Evolutionary conservation across 2,888 invertebrate genomes (phyloP).

Genomic region (Xanthorhoe spadicearia): DNA sequence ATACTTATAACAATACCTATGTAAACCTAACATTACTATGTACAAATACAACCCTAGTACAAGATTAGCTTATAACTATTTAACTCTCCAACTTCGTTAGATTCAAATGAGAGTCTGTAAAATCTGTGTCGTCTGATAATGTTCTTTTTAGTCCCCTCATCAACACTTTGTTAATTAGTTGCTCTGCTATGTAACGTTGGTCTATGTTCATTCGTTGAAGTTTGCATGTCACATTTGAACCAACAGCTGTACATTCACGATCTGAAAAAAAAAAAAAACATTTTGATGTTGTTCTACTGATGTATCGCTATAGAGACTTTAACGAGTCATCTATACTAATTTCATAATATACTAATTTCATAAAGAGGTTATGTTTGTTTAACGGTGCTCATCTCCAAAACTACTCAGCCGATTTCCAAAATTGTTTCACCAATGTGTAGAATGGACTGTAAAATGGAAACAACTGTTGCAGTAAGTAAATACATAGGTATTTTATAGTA

Average conservation of each 20-base stretch:
- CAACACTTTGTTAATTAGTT: slow-evolving; percentile 58
- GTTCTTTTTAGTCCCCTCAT: slow-evolving; percentile 52
- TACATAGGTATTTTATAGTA: no score
- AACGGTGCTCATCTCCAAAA: no score
- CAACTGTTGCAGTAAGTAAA: no score
- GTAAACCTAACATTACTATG: background rate
- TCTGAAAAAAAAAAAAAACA: slow-evolving; percentile 24
- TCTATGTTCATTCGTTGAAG: slow-evolving; percentile 53
- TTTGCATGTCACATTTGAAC: slow-evolving; percentile 56
- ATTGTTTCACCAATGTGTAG: no score
- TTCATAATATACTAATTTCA: no score
- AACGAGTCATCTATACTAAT: no score
- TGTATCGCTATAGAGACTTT: no score
- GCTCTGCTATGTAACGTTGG: slow-evolving; percentile 55
- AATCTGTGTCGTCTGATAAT: slow-evolving; percentile 53
- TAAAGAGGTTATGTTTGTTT: no score
- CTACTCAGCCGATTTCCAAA: no score
- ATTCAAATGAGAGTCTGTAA: slow-evolving; percentile 45
- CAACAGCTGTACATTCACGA: slow-evolving; percentile 53
- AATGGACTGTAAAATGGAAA: no score
- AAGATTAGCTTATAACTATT: no score
- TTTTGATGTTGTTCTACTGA: background rate
- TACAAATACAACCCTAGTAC: no score
- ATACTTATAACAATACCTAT: background rate
- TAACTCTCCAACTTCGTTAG: slow-evolving; percentile 6